Evolutionary conservation across 2,888 invertebrate genomes (phyloP).

Genomic region (Bombylius discolor): DNA sequence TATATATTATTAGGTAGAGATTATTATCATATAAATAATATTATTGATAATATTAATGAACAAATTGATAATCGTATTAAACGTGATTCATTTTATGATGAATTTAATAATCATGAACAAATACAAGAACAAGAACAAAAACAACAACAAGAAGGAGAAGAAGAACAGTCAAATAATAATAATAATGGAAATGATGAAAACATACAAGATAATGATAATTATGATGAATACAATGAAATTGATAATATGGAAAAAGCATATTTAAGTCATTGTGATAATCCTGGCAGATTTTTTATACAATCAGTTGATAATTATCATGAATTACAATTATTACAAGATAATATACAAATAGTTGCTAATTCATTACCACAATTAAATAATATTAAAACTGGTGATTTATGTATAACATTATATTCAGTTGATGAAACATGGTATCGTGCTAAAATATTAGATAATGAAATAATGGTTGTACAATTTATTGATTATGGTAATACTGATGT

Average conservation of each 20-base stretch:
- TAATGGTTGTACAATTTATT: conserved; percentile 62
- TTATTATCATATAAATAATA: conserved; percentile 26
- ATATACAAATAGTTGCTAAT: conserved; percentile 46
- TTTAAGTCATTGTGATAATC: conserved; percentile 61
- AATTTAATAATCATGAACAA: background rate
- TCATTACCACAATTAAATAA: conserved; percentile 42
- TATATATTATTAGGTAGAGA: conserved; percentile 21
- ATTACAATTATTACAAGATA: conserved; percentile 48
- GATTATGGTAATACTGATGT: conserved; percentile 72
- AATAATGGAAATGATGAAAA: too few species aligned
- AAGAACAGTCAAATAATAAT: too few species aligned
- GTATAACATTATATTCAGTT: conserved; percentile 65
- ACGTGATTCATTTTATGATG: background rate
- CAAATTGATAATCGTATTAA: background rate
- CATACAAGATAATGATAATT: too few species aligned
- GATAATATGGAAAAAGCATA: conserved; percentile 37
- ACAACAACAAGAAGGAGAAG: too few species aligned
- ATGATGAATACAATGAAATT: too few species aligned
- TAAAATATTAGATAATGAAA: conserved; percentile 66
- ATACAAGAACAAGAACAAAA: too few species aligned
- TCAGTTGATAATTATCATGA: conserved; percentile 42
- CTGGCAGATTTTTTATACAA: conserved; percentile 65
- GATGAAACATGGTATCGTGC: conserved; percentile 90
- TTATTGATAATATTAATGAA: conserved; percentile 24
- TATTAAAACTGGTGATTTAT: conserved; percentile 48